Evolutionary conservation across 2,797 vertebrate species (phyloP).

Genomic region (Erpetoichthys calabaricus): DNA sequence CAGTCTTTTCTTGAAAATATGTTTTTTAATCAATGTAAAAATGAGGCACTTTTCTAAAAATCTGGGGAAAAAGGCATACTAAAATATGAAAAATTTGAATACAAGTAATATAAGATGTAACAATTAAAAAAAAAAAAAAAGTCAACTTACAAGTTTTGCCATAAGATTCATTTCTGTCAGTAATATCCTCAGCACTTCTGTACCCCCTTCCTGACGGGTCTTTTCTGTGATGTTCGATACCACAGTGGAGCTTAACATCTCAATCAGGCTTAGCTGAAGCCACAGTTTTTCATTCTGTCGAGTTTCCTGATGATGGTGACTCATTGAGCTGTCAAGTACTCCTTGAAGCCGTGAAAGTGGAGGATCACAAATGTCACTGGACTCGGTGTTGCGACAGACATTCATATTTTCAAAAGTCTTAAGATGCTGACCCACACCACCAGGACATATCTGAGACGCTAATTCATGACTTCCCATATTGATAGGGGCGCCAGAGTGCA

Average conservation of each 20-base stretch:
- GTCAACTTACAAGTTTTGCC: conserved; percentile 36
- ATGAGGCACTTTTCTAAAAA: no score
- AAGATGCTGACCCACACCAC: conserved; percentile 9
- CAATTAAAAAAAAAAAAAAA: not conserved
- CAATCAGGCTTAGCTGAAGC: conserved; percentile 53
- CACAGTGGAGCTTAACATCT: conserved; percentile 35
- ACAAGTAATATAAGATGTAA: no score
- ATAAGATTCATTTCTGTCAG: conserved; percentile 30
- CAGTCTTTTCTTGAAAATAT: no score
- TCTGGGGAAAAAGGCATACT: no score
- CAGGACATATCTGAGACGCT: conserved; percentile 20
- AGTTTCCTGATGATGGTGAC: not conserved
- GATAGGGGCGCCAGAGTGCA: conserved; percentile 36
- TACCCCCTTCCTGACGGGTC: conserved; percentile 2
- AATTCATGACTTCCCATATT: conserved; percentile 27
- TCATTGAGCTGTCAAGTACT: not conserved
- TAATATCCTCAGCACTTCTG: conserved; percentile 17
- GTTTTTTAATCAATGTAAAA: no score
- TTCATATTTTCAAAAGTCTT: not conserved
- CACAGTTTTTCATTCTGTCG: conserved; percentile 25
- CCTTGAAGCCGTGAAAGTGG: conserved; percentile 7
- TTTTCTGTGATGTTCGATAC: conserved; percentile 9
- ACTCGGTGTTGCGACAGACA: not conserved
- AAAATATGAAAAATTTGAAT: no score
- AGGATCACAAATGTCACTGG: not conserved